Evolutionary conservation across 2,113 vertebrate species (phyloP), one percentile per base, ranked within the genome.

Genomic region (Elephantulus edwardii): DNA sequence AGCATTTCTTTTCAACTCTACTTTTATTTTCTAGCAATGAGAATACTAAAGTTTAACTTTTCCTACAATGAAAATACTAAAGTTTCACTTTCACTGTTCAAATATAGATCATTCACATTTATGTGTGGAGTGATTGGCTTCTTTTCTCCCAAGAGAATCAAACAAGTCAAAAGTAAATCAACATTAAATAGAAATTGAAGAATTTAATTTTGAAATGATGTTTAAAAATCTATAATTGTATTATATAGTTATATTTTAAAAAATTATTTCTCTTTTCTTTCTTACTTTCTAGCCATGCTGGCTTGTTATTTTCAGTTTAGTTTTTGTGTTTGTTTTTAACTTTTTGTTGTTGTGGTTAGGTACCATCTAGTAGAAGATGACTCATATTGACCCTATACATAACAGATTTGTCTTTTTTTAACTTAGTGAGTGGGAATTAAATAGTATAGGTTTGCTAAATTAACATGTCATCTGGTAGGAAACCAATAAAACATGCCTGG

Each of bases 131-230:
- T 22, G 30, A 8, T 70, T 19, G 28, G 13, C 70, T 16, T 5
- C 50, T 78, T 74, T 62, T 48, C 8, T 80, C 28, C 20, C 85
- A 4, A 62, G 20, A 70, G 48, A 86, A 62, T 13, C 58, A 62
- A 54, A 17, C 16, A 11, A 54, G 20, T 16, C 8, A 85, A 72
- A 42, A 42, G 6, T 76, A 89, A 74, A 7, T 13, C 60, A 7
- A 38, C 58, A 2, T 78, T 87, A 79, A 91, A 85, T 88, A 82
- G 70, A 94, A 90, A 68, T 42, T 33, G 52, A 79, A 93, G 24
- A 3, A 26, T 85, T 60, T 74, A 83, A 8, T 56, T 48, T 82
- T 38, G 22, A 93, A 82, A 2, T 56, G 82, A 52, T 50, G 77
- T 3, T 38, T 90, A 50, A 52, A 84, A 91, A 30, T 74, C 3